Base-by-base conservation (phyloP, 2,888 invertebrate genomes). In the Diarsia brunnea region DNA sequence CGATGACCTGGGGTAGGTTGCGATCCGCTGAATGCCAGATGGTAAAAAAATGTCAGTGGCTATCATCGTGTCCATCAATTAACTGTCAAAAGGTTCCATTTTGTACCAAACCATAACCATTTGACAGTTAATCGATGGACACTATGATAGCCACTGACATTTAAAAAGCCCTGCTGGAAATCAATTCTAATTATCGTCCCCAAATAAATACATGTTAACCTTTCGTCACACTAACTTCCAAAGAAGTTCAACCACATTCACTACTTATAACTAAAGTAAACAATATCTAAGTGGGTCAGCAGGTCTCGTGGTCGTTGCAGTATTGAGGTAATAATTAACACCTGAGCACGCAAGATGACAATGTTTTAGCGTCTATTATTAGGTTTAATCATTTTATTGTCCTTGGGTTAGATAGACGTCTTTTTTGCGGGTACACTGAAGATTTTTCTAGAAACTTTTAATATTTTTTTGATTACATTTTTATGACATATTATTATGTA, bases 291-390 rank as follows among this genome's bases (percentile, higher is more conserved):
- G 69, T 79, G 43, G 71, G 82, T 61, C 38, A 78, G 16, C 16
- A 21, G 73, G 83, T 65, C 70, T 63, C 21, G 8, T 60, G 43
- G 63, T 77, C 63, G 14, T 21, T 24, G 19, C 51, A 60, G n/a
- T 55, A 1, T 53, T 71, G 70, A 51, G 70, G 66, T 83, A 79
- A 82, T 67, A 79, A 74, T 73, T 81, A 31, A 7, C 81, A 69
- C 72, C 21, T 82, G 60, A 10, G 24, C 79, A 73, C 53, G 67
- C 63, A 78, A 83, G 5, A 51, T 67, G 83, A 55, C 79, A 83
- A 58, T 67, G 47, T 78, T 63, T 82, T 67, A 67, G 65, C 49
- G 14, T 53, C 0, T 63, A n/a, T 70, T n/a, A 47, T 27, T 21
- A 19, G 10, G 11, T 47, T 4, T 65, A 21, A 27, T 21, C 12